Percentiles rank a stretch among this genome's conserved stretches.
Evolutionary conservation across 2,888 invertebrate genomes (phyloP).

Genomic region (Caenorhabditis zanzibari): DNA sequence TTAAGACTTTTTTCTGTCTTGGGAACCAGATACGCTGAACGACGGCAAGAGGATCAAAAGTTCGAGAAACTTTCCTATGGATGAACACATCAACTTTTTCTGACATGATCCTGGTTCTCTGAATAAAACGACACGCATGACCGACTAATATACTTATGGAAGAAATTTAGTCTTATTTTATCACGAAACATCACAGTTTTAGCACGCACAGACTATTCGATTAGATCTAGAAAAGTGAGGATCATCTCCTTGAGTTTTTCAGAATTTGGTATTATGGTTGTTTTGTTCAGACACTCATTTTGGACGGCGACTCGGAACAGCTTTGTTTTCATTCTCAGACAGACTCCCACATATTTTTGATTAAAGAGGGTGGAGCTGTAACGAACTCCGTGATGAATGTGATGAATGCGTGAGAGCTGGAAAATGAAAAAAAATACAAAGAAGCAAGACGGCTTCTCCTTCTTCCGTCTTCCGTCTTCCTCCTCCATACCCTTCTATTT

Average conservation of each 20-base stretch:
- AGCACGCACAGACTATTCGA: background rate
- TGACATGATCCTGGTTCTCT: constrained; percentile 8
- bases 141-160: background rate
- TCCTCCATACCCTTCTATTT: background rate
- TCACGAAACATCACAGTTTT: constrained; percentile 24
- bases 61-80: background rate
- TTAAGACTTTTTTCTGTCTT: background rate
- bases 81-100: background rate
- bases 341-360: background rate
- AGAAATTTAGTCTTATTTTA: background rate
- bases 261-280: no score
- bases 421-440: constrained; percentile 13
- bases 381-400: constrained; percentile 5
- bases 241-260: background rate
- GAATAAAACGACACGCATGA: constrained; percentile 15
- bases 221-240: background rate
- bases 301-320: background rate
- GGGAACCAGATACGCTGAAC: background rate
- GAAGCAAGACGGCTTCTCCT: constrained; percentile 10
- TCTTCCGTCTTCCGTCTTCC: background rate
- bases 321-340: background rate
- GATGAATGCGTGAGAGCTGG: constrained; percentile 15
- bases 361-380: background rate
- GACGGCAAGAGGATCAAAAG: constrained; percentile 1
- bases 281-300: background rate